Conservation (phyloP, 2,113 vertebrate genomes). For the Pygathrix nemaeus region DNA sequence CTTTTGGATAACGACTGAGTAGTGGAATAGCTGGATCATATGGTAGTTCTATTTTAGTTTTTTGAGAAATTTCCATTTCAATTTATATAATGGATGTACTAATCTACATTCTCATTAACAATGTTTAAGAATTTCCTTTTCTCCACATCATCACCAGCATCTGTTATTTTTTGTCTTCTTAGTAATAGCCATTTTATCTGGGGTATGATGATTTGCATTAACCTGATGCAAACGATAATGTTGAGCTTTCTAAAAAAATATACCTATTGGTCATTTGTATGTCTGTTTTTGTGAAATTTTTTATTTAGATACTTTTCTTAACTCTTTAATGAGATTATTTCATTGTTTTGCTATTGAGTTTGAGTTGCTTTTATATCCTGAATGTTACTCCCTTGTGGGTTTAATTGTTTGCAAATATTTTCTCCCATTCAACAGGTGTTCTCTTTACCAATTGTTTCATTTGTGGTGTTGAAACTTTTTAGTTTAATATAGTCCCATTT, state of each 20-base stretch:
- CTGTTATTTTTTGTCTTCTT: background rate
- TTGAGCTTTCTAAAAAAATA: too few relatives aligned
- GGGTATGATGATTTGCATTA: background rate
- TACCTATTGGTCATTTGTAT: background rate
- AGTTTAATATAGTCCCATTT: background rate
- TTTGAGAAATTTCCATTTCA: background rate
- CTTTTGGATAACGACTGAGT: background rate
- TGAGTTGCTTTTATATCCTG: background rate
- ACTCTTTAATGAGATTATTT: background rate
- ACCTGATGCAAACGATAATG: too few relatives aligned
- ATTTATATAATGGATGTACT: background rate
- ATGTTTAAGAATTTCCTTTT: background rate
- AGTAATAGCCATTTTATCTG: background rate
- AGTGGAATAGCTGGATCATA: background rate
- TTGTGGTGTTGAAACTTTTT: background rate
- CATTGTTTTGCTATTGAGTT: background rate
- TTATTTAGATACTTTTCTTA: background rate
- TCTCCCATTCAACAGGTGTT: background rate
- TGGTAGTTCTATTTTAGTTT: background rate
- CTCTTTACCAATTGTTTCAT: background rate
- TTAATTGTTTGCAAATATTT: background rate
- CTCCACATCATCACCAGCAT: too few relatives aligned
- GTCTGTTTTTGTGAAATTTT: background rate
- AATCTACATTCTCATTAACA: background rate
- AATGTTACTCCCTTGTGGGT: background rate